phyloP scores from a whole-genome alignment of 2,113 vertebrate genomes.

The Oxygymnocypris stewartii region DNA sequence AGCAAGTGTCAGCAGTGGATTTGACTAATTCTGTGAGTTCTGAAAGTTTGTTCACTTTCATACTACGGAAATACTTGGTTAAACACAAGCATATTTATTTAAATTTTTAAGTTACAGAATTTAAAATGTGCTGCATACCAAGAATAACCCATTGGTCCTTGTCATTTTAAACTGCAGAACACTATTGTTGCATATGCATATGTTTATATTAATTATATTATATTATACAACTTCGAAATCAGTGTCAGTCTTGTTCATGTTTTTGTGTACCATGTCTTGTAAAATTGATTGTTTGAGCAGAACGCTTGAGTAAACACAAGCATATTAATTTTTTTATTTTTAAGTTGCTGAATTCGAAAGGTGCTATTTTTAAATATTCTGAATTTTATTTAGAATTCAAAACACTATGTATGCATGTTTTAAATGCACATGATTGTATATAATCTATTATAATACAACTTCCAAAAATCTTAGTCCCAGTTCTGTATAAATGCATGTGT shows the following conservation, averaged over 20 bases:
- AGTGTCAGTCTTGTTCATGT: not conserved
- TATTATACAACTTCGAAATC: not conserved
- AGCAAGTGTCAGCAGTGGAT: not conserved
- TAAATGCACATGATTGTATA: not conserved
- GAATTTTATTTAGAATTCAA: not conserved
- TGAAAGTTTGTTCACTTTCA: not conserved
- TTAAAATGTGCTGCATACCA: not conserved
- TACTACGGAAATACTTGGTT: not conserved
- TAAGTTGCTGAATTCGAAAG: not conserved
- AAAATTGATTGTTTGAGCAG: no score
- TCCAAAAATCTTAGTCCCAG: not conserved
- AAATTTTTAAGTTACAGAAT: not conserved
- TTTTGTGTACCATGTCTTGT: no score
- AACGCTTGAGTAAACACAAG: not conserved
- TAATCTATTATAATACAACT: not conserved
- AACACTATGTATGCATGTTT: not conserved
- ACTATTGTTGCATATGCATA: not conserved
- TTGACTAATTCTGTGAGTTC: not conserved
- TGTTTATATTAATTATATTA: not conserved
- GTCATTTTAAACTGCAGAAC: no score
- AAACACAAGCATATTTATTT: not conserved
- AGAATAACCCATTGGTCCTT: no score
- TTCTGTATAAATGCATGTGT: not conserved
- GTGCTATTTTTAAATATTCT: not conserved
- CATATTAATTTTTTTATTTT: not conserved